These are phyloP conservation scores for Chaenocephalus aceratus DNA, from an alignment of 2,113 vertebrate species.

Conservation along the genomic window DNA sequence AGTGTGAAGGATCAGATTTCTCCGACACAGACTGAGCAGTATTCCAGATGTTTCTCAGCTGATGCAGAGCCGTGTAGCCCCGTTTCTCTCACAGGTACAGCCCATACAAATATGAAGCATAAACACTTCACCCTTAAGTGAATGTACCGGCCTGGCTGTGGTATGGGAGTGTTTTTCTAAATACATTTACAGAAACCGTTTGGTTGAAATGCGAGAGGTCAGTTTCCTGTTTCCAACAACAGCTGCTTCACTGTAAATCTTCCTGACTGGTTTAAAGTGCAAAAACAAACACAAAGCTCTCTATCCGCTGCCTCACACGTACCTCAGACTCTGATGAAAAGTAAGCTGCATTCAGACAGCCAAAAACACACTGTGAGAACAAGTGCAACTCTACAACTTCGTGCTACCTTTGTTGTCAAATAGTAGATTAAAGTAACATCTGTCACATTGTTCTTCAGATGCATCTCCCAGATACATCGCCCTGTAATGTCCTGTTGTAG, in stretches of 20 bases:
- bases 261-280: slow-evolving; percentile 40
- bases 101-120: slow-evolving; percentile 40
- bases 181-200: slow-evolving; percentile 5
- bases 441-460: slow-evolving; percentile 3
- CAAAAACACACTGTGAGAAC: not conserved
- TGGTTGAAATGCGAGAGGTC: not conserved
- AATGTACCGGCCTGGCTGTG: slow-evolving; percentile 54
- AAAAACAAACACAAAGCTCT: slow-evolving; percentile 14
- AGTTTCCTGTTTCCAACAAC: not conserved
- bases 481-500: slow-evolving; percentile 54
- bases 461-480: not conserved
- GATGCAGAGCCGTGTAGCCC: not conserved
- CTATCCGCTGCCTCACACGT: slow-evolving; percentile 11
- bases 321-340: slow-evolving; percentile 36
- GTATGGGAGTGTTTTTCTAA: not conserved
- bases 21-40: not conserved
- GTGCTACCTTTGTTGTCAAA: not conserved
- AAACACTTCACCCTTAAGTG: slow-evolving; percentile 12
- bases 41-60: not conserved
- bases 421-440: not conserved
- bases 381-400: not conserved
- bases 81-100: not conserved
- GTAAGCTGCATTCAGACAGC: not conserved
- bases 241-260: slow-evolving; percentile 39
- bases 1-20: slow-evolving; percentile 1